Evolutionary conservation across 2,113 vertebrate species (phyloP).

Genomic region (Cepphus grylle): DNA sequence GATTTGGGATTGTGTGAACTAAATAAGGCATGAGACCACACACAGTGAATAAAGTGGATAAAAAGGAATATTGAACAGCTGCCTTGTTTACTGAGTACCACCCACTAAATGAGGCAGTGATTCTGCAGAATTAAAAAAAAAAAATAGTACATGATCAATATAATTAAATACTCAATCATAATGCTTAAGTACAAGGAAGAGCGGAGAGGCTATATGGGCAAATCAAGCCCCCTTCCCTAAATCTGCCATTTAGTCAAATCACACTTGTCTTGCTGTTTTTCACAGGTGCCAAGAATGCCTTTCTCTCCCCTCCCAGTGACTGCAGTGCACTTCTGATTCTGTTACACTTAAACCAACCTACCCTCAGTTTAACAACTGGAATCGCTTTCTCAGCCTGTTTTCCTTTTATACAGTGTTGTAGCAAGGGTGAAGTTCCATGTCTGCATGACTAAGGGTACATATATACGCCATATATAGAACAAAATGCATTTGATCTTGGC

Average conservation of each 20-base stretch:
- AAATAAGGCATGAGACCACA: conserved; percentile 66
- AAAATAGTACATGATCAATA: conserved; percentile 21
- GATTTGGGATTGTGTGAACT: conserved; percentile 50
- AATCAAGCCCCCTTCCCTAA: not conserved
- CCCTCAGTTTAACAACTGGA: not conserved
- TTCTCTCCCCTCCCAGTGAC: not conserved
- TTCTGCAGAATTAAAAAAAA: not conserved
- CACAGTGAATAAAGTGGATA: conserved; percentile 59
- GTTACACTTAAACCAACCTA: not conserved
- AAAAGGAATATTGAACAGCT: conserved; percentile 62
- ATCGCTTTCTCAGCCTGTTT: not conserved
- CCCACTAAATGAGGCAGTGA: conserved; percentile 44
- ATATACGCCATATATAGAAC: not conserved
- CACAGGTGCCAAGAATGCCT: not conserved
- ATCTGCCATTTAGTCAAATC: not conserved
- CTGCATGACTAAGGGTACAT: not conserved
- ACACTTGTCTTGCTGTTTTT: not conserved
- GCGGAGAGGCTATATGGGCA: not conserved
- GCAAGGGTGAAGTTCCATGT: not conserved
- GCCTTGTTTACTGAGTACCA: conserved; percentile 47
- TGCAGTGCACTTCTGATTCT: not conserved
- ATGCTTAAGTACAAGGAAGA: not conserved
- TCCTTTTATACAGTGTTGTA: not conserved
- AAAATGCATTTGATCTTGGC: conserved; percentile 41
- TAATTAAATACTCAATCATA: conserved; percentile 48